Base-by-base conservation (phyloP, 1,140 invertebrate genomes). In the Lasioglossum albipes region DNA sequence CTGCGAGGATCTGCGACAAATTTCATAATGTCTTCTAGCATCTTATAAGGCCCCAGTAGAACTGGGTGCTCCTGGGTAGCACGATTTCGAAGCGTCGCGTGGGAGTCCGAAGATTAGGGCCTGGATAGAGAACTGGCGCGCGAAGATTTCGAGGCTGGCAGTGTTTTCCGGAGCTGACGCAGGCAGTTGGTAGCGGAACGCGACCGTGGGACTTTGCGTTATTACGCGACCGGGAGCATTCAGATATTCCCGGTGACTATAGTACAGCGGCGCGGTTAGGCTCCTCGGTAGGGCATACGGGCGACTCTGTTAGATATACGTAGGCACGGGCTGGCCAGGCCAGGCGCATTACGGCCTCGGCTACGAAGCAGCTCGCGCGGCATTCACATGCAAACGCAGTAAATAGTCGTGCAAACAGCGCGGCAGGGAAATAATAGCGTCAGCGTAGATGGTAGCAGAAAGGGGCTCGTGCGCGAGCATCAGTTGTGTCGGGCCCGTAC, bases 341-440 rank as follows among this genome's bases (percentile, higher is more conserved):
- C 45, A 12, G 49, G 62, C 61, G 54, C 22, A 41, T 68, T 59
- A 41, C 36, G 36, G 36, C 71, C 61, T 52, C 52, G 66, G 49
- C n/a, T 18, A 66, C 68, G 52, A 22, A 22, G 42, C 9, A 31
- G 49, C 61, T n/a, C 31, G 82, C 57, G 72, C 54, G 45, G 80
- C 77, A 85, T 84, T 86, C 88, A 72, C 84, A 88, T 89, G 90
- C 86, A 90, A 90, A 91, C 74, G 82, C 87, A 87, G 89, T 87
- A 89, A 91, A 91, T 91, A 88, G 86, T 88, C 84, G 85, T 87
- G 84, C 75, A 85, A 87, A 87, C 83, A 81, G 80, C 74, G 77
- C 79, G 82, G 74, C 71, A 69, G 78, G 72, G 83, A 83, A 91
- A 90, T 91, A 92, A 91, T 90, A 89, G 89, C 83, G 68, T 74